Base-by-base conservation (phyloP, 2,113 vertebrate species). In the Cinclus mexicanus region DNA sequence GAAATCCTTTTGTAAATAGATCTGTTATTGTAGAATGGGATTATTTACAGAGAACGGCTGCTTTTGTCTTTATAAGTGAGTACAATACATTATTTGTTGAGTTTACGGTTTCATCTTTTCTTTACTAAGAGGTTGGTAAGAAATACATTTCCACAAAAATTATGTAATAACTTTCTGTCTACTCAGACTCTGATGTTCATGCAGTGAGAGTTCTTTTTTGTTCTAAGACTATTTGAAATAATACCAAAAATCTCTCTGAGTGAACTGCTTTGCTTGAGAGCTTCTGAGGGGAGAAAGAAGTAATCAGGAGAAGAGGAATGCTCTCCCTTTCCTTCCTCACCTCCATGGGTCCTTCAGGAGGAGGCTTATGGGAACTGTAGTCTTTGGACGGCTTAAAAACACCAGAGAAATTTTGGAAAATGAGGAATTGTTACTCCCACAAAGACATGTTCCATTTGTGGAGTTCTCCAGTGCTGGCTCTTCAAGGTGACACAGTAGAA, bases 1-100 rank as follows among this genome's bases (percentile, higher is more conserved):
- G 88, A 96, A 96, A 93, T 92, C 72, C 79, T 90, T 95, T 35
- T 83, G 77, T 90, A 96, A 96, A 61, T 95, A 77, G 89, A 71
- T 94, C 49, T 83, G 85, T 65, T 96, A 67, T 95, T 96, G 74
- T 78, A 86, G 90, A 89, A 67, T 68, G 78, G 94, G 82, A 91
- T 96, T 95, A 93, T 95, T 95, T 95, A 90, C 52, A 96, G 85
- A 92, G 82, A 88, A 77, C 64, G 90, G 59, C 64, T 77, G 83
- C 69, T 96, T 94, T 93, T 95, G 85, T 94, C 85, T 93, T 83
- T 86, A 35, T 75, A 39, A 88, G 53, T 29, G 44, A 86, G 29
- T 39, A 93, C 79, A 94, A 46, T 53, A 31, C 85, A 26, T 90
- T 78, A 67, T 90, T 95, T 94, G 91, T 94, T 70, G 92, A 90